Conservation (phyloP, 2,113 vertebrate species). For the Saccopteryx bilineata region DNA sequence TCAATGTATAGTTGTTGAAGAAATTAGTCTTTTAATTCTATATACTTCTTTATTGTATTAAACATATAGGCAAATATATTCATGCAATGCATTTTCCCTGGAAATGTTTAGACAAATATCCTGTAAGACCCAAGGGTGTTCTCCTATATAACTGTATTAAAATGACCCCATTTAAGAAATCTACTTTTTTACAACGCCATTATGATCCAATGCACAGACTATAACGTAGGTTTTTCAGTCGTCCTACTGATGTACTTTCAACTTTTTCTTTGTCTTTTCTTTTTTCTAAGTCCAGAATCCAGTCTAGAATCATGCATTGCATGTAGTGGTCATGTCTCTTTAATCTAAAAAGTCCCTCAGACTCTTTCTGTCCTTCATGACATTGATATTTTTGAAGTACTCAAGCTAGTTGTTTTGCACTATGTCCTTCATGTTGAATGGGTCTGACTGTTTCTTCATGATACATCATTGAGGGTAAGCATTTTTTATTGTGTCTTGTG, state of each 20-base stretch:
- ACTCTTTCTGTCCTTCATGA: background rate
- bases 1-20: background rate
- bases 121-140: slow-evolving; percentile 12
- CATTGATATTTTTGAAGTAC: background rate
- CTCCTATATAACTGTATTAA: background rate
- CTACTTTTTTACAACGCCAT: background rate
- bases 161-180: background rate
- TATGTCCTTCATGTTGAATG: background rate
- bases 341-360: background rate
- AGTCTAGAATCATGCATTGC: background rate
- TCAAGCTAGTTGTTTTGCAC: background rate
- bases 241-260: background rate
- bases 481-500: background rate
- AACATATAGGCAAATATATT: background rate
- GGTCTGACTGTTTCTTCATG: background rate
- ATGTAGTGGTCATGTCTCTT: background rate
- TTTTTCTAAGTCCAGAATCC: background rate
- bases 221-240: background rate
- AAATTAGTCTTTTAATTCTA: background rate
- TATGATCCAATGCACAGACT: background rate
- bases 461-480: background rate
- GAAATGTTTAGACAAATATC: background rate
- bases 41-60: background rate
- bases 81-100: background rate
- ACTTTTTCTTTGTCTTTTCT: background rate